Evolutionary conservation across 2,113 vertebrate genomes (phyloP).

Genomic region (Chloropsis hardwickii): DNA sequence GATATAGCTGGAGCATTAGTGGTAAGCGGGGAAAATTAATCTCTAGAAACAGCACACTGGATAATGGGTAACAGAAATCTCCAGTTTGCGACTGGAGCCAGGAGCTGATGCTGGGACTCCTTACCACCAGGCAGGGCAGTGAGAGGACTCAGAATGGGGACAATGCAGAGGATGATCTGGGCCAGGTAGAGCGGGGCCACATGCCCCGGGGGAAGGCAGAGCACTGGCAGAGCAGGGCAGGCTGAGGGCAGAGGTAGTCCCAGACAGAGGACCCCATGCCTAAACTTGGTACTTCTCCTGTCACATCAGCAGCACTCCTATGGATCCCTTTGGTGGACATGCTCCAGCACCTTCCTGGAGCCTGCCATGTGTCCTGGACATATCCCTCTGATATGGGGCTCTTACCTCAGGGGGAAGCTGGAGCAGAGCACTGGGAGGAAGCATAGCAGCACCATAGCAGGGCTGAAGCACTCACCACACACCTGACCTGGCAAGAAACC

Average conservation of each 20-base stretch:
- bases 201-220: background rate
- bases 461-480: background rate
- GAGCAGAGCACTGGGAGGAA: background rate
- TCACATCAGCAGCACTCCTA: background rate
- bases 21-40: slow-evolving; percentile 49
- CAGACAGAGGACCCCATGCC: background rate
- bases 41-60: background rate
- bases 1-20: slow-evolving; percentile 34
- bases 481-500: background rate
- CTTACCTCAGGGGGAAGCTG: background rate
- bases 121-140: background rate
- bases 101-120: background rate
- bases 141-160: background rate
- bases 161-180: background rate
- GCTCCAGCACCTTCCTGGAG: background rate
- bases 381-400: background rate
- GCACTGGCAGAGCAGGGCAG: background rate
- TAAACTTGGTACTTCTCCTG: background rate
- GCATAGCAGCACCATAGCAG: background rate
- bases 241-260: background rate
- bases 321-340: accelerated
- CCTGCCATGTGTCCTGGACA: background rate
- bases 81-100: background rate
- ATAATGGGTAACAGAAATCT: slow-evolving; percentile 37
- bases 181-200: background rate